Base-by-base conservation (phyloP, 2,113 vertebrate species). In the Progne subis region DNA sequence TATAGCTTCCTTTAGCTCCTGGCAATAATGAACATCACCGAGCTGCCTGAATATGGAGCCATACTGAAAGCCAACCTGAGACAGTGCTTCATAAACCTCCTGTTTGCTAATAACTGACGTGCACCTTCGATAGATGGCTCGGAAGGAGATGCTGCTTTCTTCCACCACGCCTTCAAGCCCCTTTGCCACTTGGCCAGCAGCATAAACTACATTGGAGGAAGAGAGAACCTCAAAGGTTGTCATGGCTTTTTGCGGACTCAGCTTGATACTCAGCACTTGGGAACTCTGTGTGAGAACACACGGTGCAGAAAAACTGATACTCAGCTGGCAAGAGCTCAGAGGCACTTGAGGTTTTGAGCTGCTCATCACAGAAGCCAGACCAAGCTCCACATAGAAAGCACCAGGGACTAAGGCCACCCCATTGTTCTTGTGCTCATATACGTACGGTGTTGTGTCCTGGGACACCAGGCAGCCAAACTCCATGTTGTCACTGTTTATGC, bases 351-450 rank as follows among this genome's bases (percentile, higher is more conserved):
- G 98, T 56, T 65, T 97, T 37, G 97, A 90, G 65, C 93, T 98
- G 52, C 80, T 97, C 91, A 98, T 90, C 72, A 98, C 93, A 61
- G 98, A 97, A 50, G 98, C 98, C 80, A 97, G 98, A 83, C 97
- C 99, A 80, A 99, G 95, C 88, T 99, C 99, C 5, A 90, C 98
- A 81, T 98, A 98, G 57, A 99, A 96, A 3, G 98, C 96, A 14
- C 98, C 98, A 9, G 98, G 98, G 34, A 98, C 97, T 92, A 99
- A 97, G 60, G 96, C 76, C 47, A 98, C 64, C 5, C 97, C 98
- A 37, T 97, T 98, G 91, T 97, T 98, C 96, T 98, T 98, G 94
- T 99, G 98, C 78, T 99, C 98, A 95, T 98, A 98, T 53, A 99
- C 92, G 94, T 98, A 99, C 0, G 98, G 89, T 8, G 87, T 39